A percentile compares a stretch with the other conserved stretches of the same genome.
These are phyloP conservation scores for Ailuropoda melanoleuca DNA, from an alignment of 2,113 vertebrate genomes.

Conservation along the genomic window DNA sequence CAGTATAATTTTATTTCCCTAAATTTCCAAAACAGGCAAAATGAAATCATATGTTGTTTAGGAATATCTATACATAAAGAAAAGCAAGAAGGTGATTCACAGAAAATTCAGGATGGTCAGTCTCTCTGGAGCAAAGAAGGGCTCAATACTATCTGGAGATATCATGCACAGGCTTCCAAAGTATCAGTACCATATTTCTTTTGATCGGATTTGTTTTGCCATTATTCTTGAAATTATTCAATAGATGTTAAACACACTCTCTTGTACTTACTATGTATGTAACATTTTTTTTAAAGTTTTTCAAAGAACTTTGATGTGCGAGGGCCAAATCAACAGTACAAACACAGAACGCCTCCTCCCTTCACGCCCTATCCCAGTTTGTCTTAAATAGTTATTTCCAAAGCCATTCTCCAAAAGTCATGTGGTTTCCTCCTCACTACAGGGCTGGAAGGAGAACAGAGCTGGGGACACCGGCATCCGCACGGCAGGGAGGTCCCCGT, in stretches of 20 bases:
- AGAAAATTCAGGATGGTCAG: background rate
- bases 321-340: background rate
- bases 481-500: fast-evolving
- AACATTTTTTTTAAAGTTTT: background rate
- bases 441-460: fast-evolving
- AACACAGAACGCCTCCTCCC: background rate
- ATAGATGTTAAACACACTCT: background rate
- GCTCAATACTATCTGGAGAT: background rate
- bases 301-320: background rate
- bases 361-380: background rate
- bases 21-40: background rate
- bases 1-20: background rate
- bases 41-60: background rate
- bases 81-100: background rate
- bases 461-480: fast-evolving
- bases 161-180: background rate
- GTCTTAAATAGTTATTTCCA: background rate
- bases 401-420: background rate
- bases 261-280: background rate
- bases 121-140: background rate
- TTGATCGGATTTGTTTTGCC: background rate
- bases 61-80: background rate
- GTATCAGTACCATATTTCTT: background rate
- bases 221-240: background rate
- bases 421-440: fast-evolving